Conservation (phyloP, 2,797 vertebrate species). For the Rhynchotus rufescens region DNA sequence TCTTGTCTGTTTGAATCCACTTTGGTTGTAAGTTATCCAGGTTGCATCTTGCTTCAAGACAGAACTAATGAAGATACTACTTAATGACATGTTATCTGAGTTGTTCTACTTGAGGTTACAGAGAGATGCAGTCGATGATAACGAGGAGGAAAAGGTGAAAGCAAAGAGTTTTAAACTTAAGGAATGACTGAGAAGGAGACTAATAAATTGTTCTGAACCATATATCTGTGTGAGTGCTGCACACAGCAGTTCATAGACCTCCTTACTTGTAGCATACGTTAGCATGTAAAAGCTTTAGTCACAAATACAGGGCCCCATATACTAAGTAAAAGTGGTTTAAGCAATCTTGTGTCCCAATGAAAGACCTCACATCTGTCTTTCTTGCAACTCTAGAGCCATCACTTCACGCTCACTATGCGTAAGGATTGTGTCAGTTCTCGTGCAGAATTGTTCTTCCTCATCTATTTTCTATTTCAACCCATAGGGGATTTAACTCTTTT, state of each 20-base stretch:
- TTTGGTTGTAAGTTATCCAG: not conserved
- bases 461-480: not conserved
- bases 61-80: not conserved
- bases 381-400: not conserved
- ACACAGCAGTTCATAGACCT: not conserved
- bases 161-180: not conserved
- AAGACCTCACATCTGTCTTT: not conserved
- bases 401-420: not conserved
- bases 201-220: not conserved
- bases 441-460: not conserved
- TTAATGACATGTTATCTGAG: not conserved
- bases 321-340: not conserved
- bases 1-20: not conserved
- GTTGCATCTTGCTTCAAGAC: not conserved
- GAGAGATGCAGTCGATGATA: not conserved
- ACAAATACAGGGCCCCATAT: not conserved
- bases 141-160: not conserved
- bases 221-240: not conserved
- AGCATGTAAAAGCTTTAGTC: not conserved
- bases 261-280: not conserved
- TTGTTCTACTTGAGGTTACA: not conserved
- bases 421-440: not conserved
- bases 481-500: not conserved
- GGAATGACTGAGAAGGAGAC: not conserved
- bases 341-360: not conserved